Conservation (phyloP, 1,140 invertebrate genomes). For the Trichonephila clavata region DNA sequence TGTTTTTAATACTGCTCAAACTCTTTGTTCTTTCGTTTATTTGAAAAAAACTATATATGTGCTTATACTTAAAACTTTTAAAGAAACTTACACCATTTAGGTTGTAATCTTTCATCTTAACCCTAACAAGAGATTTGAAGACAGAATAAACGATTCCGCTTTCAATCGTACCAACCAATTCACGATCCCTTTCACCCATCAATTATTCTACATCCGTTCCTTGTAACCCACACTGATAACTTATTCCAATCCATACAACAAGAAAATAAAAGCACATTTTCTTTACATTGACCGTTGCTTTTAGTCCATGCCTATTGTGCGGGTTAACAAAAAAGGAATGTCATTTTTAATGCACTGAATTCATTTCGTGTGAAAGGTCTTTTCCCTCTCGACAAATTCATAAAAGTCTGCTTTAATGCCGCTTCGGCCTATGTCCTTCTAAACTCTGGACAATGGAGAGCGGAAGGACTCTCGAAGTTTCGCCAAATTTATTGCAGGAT, state of each 20-base stretch:
- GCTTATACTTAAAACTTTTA: too few relatives aligned
- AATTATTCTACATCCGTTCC: not conserved
- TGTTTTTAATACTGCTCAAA: too few relatives aligned
- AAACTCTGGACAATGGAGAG: not conserved
- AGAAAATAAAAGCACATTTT: not conserved
- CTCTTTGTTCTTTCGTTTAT: too few relatives aligned
- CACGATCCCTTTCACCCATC: not conserved
- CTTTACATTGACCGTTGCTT: not conserved
- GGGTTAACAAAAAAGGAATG: not conserved
- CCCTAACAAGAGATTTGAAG: too few relatives aligned
- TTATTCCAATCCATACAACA: not conserved
- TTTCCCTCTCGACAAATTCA: not conserved
- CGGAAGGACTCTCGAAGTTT: constrained; percentile 8
- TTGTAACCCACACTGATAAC: not conserved
- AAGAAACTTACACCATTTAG: too few relatives aligned
- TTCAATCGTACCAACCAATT: not conserved
- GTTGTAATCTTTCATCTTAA: too few relatives aligned
- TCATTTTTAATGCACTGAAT: not conserved
- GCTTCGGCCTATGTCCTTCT: not conserved
- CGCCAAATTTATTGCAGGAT: not conserved
- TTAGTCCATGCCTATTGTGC: constrained; percentile 1
- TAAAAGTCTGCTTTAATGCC: constrained; percentile 15
- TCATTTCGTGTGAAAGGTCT: not conserved
- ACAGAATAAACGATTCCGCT: too few relatives aligned
- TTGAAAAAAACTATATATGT: too few relatives aligned